Evolutionary conservation across 2,888 invertebrate species (phyloP), one percentile per base, ranked within the genome.

Genomic region (Mythimna albipuncta): DNA sequence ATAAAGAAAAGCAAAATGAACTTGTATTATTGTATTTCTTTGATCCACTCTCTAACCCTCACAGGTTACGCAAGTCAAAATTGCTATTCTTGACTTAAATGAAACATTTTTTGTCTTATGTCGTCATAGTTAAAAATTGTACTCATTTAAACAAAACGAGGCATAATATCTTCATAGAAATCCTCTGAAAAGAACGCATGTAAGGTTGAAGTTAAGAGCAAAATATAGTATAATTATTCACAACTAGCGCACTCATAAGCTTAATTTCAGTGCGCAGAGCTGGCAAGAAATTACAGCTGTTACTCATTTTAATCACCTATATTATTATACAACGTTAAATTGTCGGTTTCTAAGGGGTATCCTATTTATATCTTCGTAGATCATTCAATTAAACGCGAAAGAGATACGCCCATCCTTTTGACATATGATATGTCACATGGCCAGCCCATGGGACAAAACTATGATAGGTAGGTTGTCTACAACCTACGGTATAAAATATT

Each of bases 231-330:
- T 79, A 74, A 69, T 79, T 73, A 72, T 74, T 76, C 71, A 69
- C 73, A 82, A 82, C 74, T 82, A 78, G 78, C 67, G 68, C 64
- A 72, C 71, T 82, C 70, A 58, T 79, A 72, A 79, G 79, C 61
- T 82, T 78, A 75, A 82, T 75, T 82, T 65, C 75, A 62, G 59
- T 59, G 59, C 82, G 57, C 58, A 57, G 52, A 82, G 82, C 82
- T 64, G n/a, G 80, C 65, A 70, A 75, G 78, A 82, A 71, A 78
- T 82, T 70, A 82, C 75, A 63, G 82, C 65, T 59, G 52, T 74
- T 68, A 75, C 70, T 82, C 69, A 82, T 78, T 74, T 75, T 74
- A 75, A 81, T 70, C 32, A 74, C 78, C 47, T 55, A 50, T 73
- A 77, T 54, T 73, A 72, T 69, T 64, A 57, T 70, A 77, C 62